phyloP scores from a whole-genome alignment of 37 sponge, comb jelly and placozoan genomes.

The Halichondria panicea region DNA sequence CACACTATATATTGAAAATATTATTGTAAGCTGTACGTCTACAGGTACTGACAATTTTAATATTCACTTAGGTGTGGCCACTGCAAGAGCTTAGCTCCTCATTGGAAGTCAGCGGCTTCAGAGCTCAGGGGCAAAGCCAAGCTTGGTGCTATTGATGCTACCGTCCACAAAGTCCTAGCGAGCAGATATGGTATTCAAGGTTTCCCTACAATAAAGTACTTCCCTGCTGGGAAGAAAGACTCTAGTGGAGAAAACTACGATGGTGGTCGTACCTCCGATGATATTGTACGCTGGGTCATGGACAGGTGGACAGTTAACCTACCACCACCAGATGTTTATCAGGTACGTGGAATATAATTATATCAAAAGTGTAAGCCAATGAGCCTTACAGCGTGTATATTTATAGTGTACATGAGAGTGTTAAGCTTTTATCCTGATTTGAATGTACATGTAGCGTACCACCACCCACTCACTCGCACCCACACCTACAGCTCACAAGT shows the following conservation, averaged over 20 bases:
- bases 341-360: no score
- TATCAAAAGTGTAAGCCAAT: neutral
- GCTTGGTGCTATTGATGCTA: constrained; percentile 91
- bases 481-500: constrained; percentile 47
- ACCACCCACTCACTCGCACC: neutral
- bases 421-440: neutral
- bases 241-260: constrained; percentile 78
- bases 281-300: constrained; percentile 88
- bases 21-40: no score
- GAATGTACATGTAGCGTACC: neutral
- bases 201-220: constrained; percentile 97
- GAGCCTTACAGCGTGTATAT: constrained; percentile 5
- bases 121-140: constrained; percentile 83
- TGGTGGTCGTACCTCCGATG: constrained; percentile 84
- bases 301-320: constrained; percentile 65
- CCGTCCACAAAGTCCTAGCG: constrained; percentile 60
- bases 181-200: constrained; percentile 74
- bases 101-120: constrained; percentile 92
- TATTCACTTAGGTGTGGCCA: constrained; percentile 99
- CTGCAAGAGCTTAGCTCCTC: constrained; percentile 96
- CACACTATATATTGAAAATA: no score
- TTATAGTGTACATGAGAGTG: neutral
- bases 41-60: no score
- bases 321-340: constrained; percentile 92
- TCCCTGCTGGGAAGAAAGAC: constrained; percentile 90